Conservation (phyloP, 2,113 vertebrate species). For the Edolisoma coerulescens region DNA sequence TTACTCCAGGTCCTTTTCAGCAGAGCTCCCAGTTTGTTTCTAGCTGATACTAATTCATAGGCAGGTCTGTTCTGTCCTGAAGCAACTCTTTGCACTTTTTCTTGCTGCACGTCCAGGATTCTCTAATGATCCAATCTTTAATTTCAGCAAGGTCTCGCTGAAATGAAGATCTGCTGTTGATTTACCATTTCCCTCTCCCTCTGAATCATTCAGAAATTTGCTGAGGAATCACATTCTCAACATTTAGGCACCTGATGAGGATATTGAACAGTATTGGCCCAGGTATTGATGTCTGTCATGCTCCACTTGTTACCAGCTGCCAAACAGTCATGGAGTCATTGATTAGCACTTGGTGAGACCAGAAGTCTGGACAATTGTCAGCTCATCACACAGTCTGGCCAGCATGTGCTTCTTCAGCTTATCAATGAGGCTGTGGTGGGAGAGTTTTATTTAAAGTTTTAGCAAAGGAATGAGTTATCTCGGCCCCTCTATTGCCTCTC, state of each 20-base stretch:
- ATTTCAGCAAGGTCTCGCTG: not conserved
- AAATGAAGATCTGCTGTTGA: not conserved
- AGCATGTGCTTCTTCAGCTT: not conserved
- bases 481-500: not conserved
- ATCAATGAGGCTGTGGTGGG: not conserved
- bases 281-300: conserved; percentile 2
- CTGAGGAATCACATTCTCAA: not conserved
- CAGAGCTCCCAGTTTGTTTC: not conserved
- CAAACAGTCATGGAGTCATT: not conserved
- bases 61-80: not conserved
- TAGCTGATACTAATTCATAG: no score
- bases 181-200: not conserved
- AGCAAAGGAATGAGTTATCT: not conserved
- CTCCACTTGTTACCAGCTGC: not conserved
- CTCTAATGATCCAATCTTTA: not conserved
- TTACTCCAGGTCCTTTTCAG: not conserved
- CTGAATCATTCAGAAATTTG: not conserved
- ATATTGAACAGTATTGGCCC: conserved; percentile 4
- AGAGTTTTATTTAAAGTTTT: not conserved
- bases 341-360: not conserved
- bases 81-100: not conserved
- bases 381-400: not conserved
- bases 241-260: not conserved
- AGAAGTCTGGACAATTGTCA: not conserved
- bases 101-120: not conserved